Base-by-base conservation (phyloP, 2,113 vertebrate species). In the Festucalex cinctus region DNA sequence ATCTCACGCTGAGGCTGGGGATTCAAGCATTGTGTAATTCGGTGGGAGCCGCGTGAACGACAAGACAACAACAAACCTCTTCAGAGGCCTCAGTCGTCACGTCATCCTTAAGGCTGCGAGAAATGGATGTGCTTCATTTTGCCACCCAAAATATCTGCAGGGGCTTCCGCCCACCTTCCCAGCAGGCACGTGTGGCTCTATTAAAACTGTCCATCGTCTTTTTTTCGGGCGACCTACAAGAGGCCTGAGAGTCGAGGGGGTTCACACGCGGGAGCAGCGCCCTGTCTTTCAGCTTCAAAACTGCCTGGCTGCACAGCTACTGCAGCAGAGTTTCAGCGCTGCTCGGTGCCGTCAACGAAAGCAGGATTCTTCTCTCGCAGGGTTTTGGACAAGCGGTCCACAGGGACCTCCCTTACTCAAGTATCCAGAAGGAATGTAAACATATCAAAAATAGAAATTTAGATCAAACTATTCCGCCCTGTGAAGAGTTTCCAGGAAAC, bases 181-280 rank as follows among this genome's bases (percentile, higher is more conserved):
- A 37, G 78, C 76, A 88, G 85, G 68, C 68, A 56, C 28, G 68
- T 61, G 70, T 70, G 24, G 68, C 73, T 66, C 85, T 92, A 92
- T 92, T 92, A 91, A 92, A 92, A 87, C 89, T 90, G 88, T 92
- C 90, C 89, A 91, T 91, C 87, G 81, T 92, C 77, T 49, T 74
- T 9, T n/a, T 80, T 71, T 63, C 71, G 22, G 9, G 22, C 5
- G 9, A 80, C 73, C 76, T 69, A 69, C 51, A 61, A 13, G 68
- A 64, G 46, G 58, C 58, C 46, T 5, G 24, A 22, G 65, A 76
- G 71, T 35, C 22, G 4, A 63, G 62, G 69, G 76, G 75, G 60
- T 56, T 62, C 10, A 63, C 22, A 20, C 2, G 62, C 22, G 4
- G 48, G 64, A 28, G 1, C 2, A 3, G 9, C 3, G 39, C 16